Conservation (phyloP, 2,888 invertebrate genomes). For the Eudemis profundana region DNA sequence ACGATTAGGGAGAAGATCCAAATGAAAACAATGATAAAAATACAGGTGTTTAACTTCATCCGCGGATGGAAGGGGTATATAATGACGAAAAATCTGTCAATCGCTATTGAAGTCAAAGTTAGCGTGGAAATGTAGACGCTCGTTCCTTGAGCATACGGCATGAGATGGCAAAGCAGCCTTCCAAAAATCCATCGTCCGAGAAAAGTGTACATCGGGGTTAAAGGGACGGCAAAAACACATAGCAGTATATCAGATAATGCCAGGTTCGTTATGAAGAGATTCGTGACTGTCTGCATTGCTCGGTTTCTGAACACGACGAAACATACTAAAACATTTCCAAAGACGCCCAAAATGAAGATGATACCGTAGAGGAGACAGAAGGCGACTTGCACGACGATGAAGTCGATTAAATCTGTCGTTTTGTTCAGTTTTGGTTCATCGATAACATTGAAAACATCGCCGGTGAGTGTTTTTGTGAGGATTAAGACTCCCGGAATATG, state of each 20-base stretch:
- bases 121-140: constrained; percentile 96
- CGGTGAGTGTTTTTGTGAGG: constrained; percentile 75
- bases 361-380: constrained; percentile 91
- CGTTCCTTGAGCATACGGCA: constrained; percentile 94
- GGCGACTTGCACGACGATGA: constrained; percentile 88
- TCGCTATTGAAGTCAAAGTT: constrained; percentile 96
- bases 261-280: constrained; percentile 95
- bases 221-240: constrained; percentile 93
- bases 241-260: constrained; percentile 95
- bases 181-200: constrained; percentile 94
- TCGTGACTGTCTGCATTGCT: constrained; percentile 96
- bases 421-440: constrained; percentile 75
- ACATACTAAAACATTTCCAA: constrained; percentile 93
- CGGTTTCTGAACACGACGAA: constrained; percentile 93
- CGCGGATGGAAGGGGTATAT: constrained; percentile 94
- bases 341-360: constrained; percentile 92
- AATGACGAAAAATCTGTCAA: constrained; percentile 96
- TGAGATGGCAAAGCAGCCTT: constrained; percentile 91
- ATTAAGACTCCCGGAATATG: constrained; percentile 71
- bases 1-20: constrained; percentile 93
- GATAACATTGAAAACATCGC: constrained; percentile 75
- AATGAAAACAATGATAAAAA: constrained; percentile 90
- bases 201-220: constrained; percentile 95
- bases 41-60: constrained; percentile 91
- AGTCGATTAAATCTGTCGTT: constrained; percentile 86